Base-by-base conservation (phyloP, 1,140 invertebrate species). In the Macrosteles quadrilineatus region DNA sequence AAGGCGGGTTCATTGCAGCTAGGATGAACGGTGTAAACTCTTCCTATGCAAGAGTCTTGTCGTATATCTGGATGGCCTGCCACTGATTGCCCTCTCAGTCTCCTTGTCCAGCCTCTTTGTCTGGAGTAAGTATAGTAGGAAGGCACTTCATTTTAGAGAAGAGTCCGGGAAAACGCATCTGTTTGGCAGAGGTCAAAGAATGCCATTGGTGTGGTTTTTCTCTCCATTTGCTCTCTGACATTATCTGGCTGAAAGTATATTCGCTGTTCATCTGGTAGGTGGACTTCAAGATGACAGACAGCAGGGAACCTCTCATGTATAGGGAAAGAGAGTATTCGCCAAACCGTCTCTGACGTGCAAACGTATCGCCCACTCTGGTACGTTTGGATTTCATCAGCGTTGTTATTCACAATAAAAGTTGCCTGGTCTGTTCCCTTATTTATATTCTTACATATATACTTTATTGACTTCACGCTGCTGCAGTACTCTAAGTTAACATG, bases 321-420 rank as follows among this genome's bases (percentile, higher is more conserved):
- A 11, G 32, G 11, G 68, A 78, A 80, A 57, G 71, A 65, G 2
- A 78, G 75, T 27, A 84, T 80, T 50, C 77, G 70, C 77, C 79
- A 83, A 66, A 75, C 74, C 47, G 81, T 81, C 78, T 83, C 80
- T 68, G 71, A 76, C 68, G 77, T 45, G 27, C 63, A 25, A 73
- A 83, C 76, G 76, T 83, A 83, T 25, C 81, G 73, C 55, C 78
- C 80, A 72, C 76, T 59, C 66, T 77, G 23, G 73, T 75, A 43
- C 23, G 32, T 25, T 70, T 71, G n/a, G 14, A 80, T 72, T 76
- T 81, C n/a, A n/a, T n/a, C n/a, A n/a, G n/a, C n/a, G n/a, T n/a
- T n/a, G n/a, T n/a, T n/a, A n/a, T n/a, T n/a, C n/a, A n/a, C n/a
- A n/a, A n/a, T n/a, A n/a, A n/a, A n/a, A n/a, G n/a, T n/a, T n/a